Base-by-base conservation (phyloP, 2,113 vertebrate genomes). In the Nerophis lumbriciformis region DNA sequence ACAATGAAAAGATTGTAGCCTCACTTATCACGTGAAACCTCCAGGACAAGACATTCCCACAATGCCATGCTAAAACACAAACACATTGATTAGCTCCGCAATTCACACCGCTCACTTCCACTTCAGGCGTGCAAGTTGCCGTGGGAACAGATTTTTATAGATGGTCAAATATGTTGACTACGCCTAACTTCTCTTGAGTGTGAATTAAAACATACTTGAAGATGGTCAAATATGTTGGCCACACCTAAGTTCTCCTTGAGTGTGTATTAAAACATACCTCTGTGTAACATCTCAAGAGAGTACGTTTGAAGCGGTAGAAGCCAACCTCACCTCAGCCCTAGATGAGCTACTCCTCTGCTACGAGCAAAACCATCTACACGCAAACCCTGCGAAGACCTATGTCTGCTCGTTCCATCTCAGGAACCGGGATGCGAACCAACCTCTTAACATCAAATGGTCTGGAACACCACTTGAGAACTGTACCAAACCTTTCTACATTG, bases 21-120 rank as follows among this genome's bases (percentile, higher is more conserved):
- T 71, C 60, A 77, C 59, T 81, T 80, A 67, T 59, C 77, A 80
- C 48, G 65, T 72, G 75, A 85, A 83, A 67, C 62, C 76, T 71
- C 59, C 47, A 57, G 67, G 73, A 81, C 78, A 74, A 71, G 75
- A 57, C 68, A 48, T 28, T 14, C 62, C 72, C 66, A 58, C 72
- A 69, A 65, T 76, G 70, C 72, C 65, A 11, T 61, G 39, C 49
- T 78, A 53, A 65, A 83, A 81, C 72, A 76, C 69, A 42, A 63
- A 66, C 54, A 61, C 70, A 69, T 64, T 77, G 78, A 81, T 86
- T 73, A 68, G 61, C 66, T 64, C 48, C 48, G 68, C 2, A 6
- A 52, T 53, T 80, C 65, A 55, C 8, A 1, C 71, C 45, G 3
- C 8, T 45, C 54, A 36, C 54, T 48, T 76, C 47, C 57, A 63